Conservation (phyloP, 2,888 invertebrate genomes). For the Ryuthela nishihirai region DNA sequence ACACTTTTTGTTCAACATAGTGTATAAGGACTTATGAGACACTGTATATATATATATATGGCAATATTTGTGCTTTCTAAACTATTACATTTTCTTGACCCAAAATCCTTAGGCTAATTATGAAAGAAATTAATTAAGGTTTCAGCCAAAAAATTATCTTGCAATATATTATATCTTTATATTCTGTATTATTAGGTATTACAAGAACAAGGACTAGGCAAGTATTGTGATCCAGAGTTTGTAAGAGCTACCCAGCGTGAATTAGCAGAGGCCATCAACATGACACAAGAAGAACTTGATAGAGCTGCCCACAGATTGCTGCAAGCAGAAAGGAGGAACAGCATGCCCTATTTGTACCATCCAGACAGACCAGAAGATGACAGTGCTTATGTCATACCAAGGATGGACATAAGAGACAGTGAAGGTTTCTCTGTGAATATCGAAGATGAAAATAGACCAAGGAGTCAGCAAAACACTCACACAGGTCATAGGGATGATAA, state of each 20-base stretch:
- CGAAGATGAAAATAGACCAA: constrained; percentile 14
- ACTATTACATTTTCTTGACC: neutral
- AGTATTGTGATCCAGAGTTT: constrained; percentile 90
- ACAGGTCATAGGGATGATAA: neutral
- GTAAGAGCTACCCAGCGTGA: constrained; percentile 88
- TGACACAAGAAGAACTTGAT: constrained; percentile 96
- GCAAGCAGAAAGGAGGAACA: constrained; percentile 50
- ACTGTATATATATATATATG: too few species aligned
- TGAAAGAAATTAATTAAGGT: neutral
- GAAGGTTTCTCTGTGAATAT: constrained; percentile 21
- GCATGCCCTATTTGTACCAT: constrained; percentile 27
- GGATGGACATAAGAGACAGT: neutral
- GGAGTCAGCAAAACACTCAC: constrained; percentile 19
- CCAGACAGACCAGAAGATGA: constrained; percentile 2
- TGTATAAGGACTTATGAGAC: too few species aligned
- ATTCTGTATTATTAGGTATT: constrained; percentile 63
- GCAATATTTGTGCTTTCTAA: neutral
- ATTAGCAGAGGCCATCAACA: constrained; percentile 93
- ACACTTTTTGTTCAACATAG: too few species aligned
- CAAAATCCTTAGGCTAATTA: neutral
- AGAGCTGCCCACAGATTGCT: constrained; percentile 85
- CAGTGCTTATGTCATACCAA: constrained; percentile 4
- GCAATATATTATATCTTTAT: neutral
- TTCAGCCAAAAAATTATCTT: neutral
- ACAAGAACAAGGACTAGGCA: constrained; percentile 86